Conservation (phyloP, 2,113 vertebrate species). For the Microtus oregoni region DNA sequence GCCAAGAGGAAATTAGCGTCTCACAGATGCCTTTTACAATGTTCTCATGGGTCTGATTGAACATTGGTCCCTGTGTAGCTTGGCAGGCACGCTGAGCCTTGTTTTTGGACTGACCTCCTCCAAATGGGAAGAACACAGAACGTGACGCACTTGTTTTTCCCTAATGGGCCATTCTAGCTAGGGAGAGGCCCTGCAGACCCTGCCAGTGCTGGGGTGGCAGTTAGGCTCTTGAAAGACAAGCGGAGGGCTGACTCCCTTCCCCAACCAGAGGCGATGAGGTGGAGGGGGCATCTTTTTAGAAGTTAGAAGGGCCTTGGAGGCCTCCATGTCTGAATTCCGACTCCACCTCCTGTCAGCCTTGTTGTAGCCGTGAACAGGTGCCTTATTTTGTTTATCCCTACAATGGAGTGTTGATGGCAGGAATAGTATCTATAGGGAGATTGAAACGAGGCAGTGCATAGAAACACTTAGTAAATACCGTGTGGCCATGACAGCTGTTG, state of each 20-base stretch:
- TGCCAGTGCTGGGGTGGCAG: accelerated
- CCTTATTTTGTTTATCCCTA: background rate
- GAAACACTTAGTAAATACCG: accelerated
- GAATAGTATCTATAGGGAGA: background rate
- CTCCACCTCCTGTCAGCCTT: background rate
- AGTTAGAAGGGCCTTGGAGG: background rate
- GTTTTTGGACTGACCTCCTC: accelerated
- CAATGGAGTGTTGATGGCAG: background rate
- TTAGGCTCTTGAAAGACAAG: background rate
- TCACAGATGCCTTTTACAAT: background rate
- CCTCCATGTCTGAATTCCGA: background rate
- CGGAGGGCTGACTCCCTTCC: background rate
- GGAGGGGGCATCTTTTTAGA: background rate
- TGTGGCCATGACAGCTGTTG: accelerated
- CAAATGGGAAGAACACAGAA: accelerated
- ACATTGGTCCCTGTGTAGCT: accelerated
- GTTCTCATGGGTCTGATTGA: accelerated
- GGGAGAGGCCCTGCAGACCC: background rate
- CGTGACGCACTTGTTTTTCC: background rate
- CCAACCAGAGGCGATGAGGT: background rate
- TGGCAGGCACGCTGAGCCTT: background rate
- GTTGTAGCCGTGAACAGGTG: background rate
- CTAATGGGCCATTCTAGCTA: accelerated
- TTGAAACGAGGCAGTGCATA: background rate
- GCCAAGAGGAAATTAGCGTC: background rate